These are phyloP conservation scores for Mesitornis unicolor DNA, from an alignment of 2,113 vertebrate genomes.

Conservation along the genomic window DNA sequence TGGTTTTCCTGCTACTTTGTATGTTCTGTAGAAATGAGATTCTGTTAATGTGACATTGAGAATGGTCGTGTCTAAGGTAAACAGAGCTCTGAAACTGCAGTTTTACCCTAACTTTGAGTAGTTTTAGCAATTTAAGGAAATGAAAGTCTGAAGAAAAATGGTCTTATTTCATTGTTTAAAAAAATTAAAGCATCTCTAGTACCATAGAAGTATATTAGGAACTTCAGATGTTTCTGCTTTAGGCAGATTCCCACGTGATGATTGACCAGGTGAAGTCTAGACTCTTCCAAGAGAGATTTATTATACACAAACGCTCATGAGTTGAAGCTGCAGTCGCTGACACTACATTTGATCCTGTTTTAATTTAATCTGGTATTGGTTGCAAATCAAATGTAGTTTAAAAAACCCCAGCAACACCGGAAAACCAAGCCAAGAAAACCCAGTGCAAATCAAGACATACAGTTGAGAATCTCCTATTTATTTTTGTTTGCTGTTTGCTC, in stretches of 20 bases:
- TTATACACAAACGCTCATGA: neutral
- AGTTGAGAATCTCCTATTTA: neutral
- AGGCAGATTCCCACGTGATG: neutral
- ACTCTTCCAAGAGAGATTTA: neutral
- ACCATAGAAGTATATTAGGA: neutral
- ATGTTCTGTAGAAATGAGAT: conserved; percentile 53
- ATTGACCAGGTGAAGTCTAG: neutral
- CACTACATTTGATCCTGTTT: neutral
- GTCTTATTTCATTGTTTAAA: neutral
- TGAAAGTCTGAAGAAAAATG: neutral
- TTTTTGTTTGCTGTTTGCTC: neutral
- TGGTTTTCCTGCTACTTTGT: conserved; percentile 56
- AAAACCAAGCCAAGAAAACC: neutral
- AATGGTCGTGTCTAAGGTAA: conserved; percentile 3
- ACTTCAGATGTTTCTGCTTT: neutral
- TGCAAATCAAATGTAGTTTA: neutral
- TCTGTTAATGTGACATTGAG: conserved; percentile 45
- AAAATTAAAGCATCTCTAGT: neutral
- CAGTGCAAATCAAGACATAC: neutral
- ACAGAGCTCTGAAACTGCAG: neutral
- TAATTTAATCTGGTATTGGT: conserved; percentile 39
- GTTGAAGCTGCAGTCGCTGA: neutral
- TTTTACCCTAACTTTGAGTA: neutral
- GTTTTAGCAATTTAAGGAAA: conserved; percentile 3
- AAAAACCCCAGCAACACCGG: neutral